Percentiles rank a stretch among this genome's conserved stretches.
Conservation (phyloP, 2,888 invertebrate species). For the Patella pellucida region DNA sequence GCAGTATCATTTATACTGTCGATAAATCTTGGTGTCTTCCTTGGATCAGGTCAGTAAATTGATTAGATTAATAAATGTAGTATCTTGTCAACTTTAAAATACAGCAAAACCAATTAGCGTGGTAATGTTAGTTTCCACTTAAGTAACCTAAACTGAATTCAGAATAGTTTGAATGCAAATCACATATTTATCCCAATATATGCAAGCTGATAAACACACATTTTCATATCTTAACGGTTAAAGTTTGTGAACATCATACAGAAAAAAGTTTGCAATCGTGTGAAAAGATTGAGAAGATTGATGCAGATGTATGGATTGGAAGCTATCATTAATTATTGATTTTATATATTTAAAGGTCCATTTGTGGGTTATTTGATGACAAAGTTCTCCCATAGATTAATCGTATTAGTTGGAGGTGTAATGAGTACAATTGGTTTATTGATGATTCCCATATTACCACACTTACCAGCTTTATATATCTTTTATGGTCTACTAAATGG, state of each 20-base stretch:
- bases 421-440: slow-evolving; percentile 39
- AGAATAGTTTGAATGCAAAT: too few species aligned
- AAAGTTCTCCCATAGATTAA: slow-evolving; percentile 30
- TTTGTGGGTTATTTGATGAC: slow-evolving; percentile 39
- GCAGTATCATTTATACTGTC: slow-evolving; percentile 55
- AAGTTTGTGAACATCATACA: too few species aligned
- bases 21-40: slow-evolving; percentile 52
- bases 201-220: too few species aligned
- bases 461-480: slow-evolving; percentile 33
- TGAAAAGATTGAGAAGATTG: too few species aligned
- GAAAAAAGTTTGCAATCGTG: too few species aligned
- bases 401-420: slow-evolving; percentile 37
- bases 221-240: too few species aligned
- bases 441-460: slow-evolving; percentile 34
- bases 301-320: too few species aligned
- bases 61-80: not conserved
- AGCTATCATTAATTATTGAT: too few species aligned
- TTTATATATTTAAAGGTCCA: slow-evolving; percentile 31
- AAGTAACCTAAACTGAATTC: too few species aligned
- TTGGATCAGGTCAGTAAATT: slow-evolving; percentile 50
- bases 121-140: too few species aligned
- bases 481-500: slow-evolving; percentile 40
- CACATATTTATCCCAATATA: too few species aligned
- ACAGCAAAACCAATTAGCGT: not conserved
- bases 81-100: not conserved